Conservation (phyloP, 2,888 invertebrate species). For the Drosophila macrothrix region DNA sequence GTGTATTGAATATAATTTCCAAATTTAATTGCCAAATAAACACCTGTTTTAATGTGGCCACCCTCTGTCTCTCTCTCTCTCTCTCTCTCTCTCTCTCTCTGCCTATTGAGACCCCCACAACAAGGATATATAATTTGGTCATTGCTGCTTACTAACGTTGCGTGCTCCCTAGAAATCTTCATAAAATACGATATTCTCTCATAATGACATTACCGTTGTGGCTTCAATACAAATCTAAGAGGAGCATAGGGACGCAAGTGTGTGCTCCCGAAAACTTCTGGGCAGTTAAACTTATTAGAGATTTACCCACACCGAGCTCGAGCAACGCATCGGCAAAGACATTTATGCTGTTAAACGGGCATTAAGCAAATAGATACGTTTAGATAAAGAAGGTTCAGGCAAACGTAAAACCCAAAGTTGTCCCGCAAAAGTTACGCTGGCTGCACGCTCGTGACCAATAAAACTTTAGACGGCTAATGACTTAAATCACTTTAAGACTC, state of each 20-base stretch:
- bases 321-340: conserved; percentile 24
- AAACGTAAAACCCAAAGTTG: conserved; percentile 40
- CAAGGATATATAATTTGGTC: neutral
- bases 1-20: conserved; percentile 14
- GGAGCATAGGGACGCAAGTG: neutral
- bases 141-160: no score
- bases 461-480: conserved; percentile 68
- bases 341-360: conserved; percentile 50
- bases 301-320: conserved; percentile 3
- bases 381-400: conserved; percentile 37
- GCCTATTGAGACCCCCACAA: neutral
- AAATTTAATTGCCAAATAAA: conserved; percentile 8
- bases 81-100: neutral
- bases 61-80: neutral
- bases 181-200: conserved; percentile 17
- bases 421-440: conserved; percentile 41
- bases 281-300: conserved; percentile 15
- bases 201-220: conserved; percentile 14
- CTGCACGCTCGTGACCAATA: conserved; percentile 46
- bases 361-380: conserved; percentile 55
- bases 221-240: neutral
- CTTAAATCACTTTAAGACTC: conserved; percentile 74
- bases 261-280: conserved; percentile 16
- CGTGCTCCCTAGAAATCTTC: conserved; percentile 1
- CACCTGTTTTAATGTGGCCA: conserved; percentile 7